Percentiles rank a stretch among this genome's conserved stretches.
These are phyloP conservation scores for Lacanobia wlatinum DNA, from an alignment of 2,888 invertebrate species.

Conservation along the genomic window DNA sequence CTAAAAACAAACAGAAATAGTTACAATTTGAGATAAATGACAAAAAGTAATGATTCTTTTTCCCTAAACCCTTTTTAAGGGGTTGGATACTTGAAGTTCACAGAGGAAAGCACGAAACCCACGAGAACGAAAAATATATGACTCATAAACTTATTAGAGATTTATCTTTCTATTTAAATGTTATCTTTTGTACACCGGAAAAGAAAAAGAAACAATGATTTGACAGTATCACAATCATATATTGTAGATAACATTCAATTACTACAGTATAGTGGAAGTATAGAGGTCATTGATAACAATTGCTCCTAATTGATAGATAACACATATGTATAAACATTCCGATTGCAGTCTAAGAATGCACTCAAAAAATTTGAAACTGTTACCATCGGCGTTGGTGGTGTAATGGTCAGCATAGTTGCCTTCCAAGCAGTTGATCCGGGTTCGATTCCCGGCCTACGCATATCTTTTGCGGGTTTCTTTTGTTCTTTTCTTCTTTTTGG, in stretches of 20 bases:
- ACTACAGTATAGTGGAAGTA: neutral
- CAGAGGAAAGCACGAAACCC: too few species aligned
- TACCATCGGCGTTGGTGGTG: constrained; percentile 86
- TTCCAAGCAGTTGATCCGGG: constrained; percentile 91
- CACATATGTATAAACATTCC: constrained; percentile 23
- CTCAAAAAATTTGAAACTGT: rapidly evolving
- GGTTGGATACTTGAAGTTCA: too few species aligned
- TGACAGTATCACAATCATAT: neutral
- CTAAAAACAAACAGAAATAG: too few species aligned
- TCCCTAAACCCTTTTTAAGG: too few species aligned
- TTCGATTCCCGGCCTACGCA: constrained; percentile 91
- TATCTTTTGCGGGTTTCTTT: constrained; percentile 60
- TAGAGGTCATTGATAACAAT: constrained; percentile 35
- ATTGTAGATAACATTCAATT: constrained; percentile 5
- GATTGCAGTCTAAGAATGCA: neutral
- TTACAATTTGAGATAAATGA: too few species aligned
- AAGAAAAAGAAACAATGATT: neutral
- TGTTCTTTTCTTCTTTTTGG: neutral
- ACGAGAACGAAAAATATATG: too few species aligned
- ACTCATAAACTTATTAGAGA: too few species aligned
- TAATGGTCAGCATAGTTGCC: constrained; percentile 91
- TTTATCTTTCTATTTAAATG: too few species aligned
- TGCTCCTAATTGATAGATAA: constrained; percentile 33
- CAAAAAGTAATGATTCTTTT: too few species aligned
- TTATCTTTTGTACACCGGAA: too few species aligned